Conservation (phyloP, 2,888 invertebrate species). For the Diogma glabrata region DNA sequence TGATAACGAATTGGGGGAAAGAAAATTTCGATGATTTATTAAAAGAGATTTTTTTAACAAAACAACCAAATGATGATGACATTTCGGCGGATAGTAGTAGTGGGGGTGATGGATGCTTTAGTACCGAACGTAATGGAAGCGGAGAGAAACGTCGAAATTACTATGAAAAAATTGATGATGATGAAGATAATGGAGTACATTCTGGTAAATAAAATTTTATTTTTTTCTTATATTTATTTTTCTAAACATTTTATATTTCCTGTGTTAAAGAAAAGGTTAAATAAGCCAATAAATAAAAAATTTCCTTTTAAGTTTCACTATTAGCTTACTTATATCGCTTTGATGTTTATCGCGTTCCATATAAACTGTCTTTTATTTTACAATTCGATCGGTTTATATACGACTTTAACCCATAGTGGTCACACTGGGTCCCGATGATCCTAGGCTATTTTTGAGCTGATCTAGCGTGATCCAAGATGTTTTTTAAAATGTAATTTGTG, state of each 20-base stretch:
- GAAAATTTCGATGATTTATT: conserved; percentile 30
- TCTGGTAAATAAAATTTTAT: conserved; percentile 2
- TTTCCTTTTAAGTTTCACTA: no score
- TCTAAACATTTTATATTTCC: conserved; percentile 1
- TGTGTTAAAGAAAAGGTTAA: no score
- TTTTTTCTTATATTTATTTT: neutral
- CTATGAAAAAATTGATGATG: conserved; percentile 38
- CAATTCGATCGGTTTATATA: no score
- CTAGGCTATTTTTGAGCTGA: no score
- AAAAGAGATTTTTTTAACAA: conserved; percentile 16
- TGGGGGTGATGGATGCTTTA: conserved; percentile 21
- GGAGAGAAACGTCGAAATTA: conserved; percentile 34
- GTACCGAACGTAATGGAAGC: conserved; percentile 27
- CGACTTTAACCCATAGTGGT: no score
- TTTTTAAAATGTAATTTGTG: no score
- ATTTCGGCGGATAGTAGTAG: neutral
- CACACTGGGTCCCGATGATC: no score
- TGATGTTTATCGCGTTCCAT: no score
- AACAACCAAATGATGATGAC: neutral
- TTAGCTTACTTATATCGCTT: no score
- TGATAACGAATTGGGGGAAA: conserved; percentile 32
- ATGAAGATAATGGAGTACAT: conserved; percentile 34
- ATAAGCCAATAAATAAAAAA: no score
- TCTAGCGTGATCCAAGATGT: no score
- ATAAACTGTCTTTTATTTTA: no score